Evolutionary conservation across 2,797 vertebrate genomes (phyloP).

Genomic region (Etheostoma perlongum): DNA sequence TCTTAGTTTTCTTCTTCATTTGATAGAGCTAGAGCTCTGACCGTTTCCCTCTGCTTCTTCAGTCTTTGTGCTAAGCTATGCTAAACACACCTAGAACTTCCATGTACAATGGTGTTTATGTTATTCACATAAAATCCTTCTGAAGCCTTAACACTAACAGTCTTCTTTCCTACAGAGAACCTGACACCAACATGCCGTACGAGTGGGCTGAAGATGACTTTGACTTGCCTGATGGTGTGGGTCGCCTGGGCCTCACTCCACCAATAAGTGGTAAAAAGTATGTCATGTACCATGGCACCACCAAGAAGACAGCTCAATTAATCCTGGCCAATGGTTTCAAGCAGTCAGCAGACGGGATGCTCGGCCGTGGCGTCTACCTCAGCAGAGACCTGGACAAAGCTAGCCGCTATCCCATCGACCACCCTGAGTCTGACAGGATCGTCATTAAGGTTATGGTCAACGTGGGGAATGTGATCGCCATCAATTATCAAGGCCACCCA

Average conservation of each 20-base stretch:
- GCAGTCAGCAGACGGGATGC: slow-evolving; percentile 45
- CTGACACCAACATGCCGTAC: neutral
- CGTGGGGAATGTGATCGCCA: slow-evolving; percentile 76
- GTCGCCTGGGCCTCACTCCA: fast-evolving
- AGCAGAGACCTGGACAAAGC: slow-evolving; percentile 80
- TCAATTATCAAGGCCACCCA: slow-evolving; percentile 46
- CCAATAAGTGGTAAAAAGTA: slow-evolving; percentile 4
- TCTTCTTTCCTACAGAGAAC: neutral
- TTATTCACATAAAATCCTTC: neutral
- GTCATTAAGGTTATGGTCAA: slow-evolving; percentile 65
- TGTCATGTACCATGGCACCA: slow-evolving; percentile 81
- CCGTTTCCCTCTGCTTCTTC: too few species aligned
- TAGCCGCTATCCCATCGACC: slow-evolving; percentile 45
- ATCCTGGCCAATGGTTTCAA: slow-evolving; percentile 23
- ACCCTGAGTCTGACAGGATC: slow-evolving; percentile 40
- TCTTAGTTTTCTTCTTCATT: too few species aligned
- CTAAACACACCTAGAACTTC: neutral
- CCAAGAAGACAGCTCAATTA: fast-evolving
- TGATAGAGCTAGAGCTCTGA: too few species aligned
- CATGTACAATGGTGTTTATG: neutral
- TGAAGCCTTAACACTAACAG: neutral
- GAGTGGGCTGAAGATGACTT: slow-evolving; percentile 67
- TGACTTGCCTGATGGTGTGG: fast-evolving
- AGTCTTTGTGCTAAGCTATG: neutral
- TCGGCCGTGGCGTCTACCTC: slow-evolving; percentile 80